A percentile compares a stretch with the other conserved stretches of the same genome.
These are phyloP conservation scores for Coleophora flavipennella DNA, from an alignment of 2,888 invertebrate genomes.

Conservation along the genomic window DNA sequence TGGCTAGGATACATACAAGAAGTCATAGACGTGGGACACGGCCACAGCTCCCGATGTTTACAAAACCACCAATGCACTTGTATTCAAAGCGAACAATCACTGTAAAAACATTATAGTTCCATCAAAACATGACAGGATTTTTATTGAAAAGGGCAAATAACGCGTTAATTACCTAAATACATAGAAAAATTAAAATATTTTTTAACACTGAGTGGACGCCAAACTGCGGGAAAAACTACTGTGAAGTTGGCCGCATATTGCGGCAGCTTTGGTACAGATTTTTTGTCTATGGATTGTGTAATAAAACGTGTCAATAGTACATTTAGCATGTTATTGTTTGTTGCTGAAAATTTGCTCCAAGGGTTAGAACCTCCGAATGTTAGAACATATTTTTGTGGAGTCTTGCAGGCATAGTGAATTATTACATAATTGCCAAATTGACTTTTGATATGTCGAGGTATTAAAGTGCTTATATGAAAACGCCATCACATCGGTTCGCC, in stretches of 20 bases:
- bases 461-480: too few species aligned
- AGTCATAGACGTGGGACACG: constrained; percentile 71
- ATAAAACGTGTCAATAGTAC: too few species aligned
- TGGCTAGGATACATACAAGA: constrained; percentile 64
- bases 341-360: too few species aligned
- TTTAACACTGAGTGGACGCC: constrained; percentile 65
- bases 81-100: constrained; percentile 46
- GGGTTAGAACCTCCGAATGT: too few species aligned
- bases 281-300: constrained; percentile 11
- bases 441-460: too few species aligned
- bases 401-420: too few species aligned
- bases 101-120: constrained; percentile 47
- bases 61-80: constrained; percentile 55
- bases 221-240: constrained; percentile 72
- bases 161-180: constrained; percentile 53
- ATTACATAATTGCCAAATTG: too few species aligned
- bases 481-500: too few species aligned
- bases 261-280: constrained; percentile 7
- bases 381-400: too few species aligned
- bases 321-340: too few species aligned
- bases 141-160: constrained; percentile 32
- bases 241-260: constrained; percentile 52
- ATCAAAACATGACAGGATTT: constrained; percentile 44
- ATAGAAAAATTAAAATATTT: constrained; percentile 54
- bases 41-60: constrained; percentile 67